These are phyloP conservation scores for Oreochromis spilurus DNA, from an alignment of 2,113 vertebrate species.

Conservation along the genomic window DNA sequence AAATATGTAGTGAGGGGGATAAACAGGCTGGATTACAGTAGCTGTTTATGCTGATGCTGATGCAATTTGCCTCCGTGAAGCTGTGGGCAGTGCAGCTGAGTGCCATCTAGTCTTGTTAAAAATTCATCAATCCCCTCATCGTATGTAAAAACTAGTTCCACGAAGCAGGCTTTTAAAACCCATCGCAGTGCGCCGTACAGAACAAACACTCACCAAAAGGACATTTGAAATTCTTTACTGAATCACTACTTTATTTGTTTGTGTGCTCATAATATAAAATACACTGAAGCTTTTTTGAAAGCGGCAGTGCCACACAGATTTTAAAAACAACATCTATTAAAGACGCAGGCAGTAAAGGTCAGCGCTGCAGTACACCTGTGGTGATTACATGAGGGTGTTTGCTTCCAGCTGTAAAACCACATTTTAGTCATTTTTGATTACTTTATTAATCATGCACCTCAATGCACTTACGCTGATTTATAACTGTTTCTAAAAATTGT, in stretches of 20 bases:
- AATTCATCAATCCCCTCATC: neutral
- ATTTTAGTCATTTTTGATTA: neutral
- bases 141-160: neutral
- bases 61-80: neutral
- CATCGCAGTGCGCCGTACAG: neutral
- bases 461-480: neutral
- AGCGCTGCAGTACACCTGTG: neutral
- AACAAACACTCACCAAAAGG: neutral
- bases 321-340: neutral
- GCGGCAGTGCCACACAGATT: neutral
- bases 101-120: neutral
- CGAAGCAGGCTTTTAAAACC: neutral
- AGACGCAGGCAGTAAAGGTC: neutral
- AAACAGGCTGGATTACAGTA: neutral
- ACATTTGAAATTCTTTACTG: neutral
- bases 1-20: slow-evolving; percentile 16
- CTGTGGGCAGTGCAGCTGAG: neutral
- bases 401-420: neutral
- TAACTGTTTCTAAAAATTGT: neutral
- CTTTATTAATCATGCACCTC: neutral
- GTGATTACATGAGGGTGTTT: neutral
- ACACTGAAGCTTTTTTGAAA: neutral
- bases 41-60: neutral
- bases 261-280: neutral
- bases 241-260: neutral